Evolutionary conservation across 2,797 vertebrate species (phyloP), one percentile per base, ranked within the genome.

Genomic region (Labroides dimidiatus): DNA sequence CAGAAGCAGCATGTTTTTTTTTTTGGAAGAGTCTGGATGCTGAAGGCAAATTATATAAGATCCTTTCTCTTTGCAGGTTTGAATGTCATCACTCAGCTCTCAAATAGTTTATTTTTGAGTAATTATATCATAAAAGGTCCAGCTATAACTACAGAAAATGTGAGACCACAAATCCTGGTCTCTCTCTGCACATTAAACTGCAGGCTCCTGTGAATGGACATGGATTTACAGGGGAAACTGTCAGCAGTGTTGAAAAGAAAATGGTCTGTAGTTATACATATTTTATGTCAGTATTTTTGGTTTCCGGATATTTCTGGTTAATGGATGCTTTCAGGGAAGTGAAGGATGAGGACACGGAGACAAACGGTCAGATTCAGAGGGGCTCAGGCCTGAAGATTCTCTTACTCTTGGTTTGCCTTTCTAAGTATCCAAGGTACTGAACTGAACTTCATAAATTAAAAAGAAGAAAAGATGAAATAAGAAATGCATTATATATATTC

Each of bases 241-340:
- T 48, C 4, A 6, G 20, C 12, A 39, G 37, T 45, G 43, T 4
- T 20, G 43, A 19, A n/a, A 19, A 19, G 43, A 45, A 19, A 45
- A n/a, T 9, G 10, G 47, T 23, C 47, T 14, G 47, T 12, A 15
- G 11, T 48, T 2, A 23, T 48, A 13, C 47, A 48, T 48, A 23
- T 48, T 48, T 48, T 11, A 48, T 48, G 47, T 15, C 47, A 23
- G 20, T 48, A 48, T 48, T 48, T 48, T 48, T 23, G 47, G 47
- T 48, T 48, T 48, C 47, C 14, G 20, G 47, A 23, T 48, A 48
- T 48, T 48, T 48, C 13, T 14, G 47, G 47, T 23, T 48, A 48
- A 62, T 48, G 47, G 47, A 48, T 23, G 47, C 20, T 48, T 48
- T 48, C 20, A 23, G 47, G 5, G 47, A 23, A 13, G 47, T 48